These are phyloP conservation scores for Prosopocoilus inquinatus DNA, from an alignment of 2,888 invertebrate species.

Conservation along the genomic window DNA sequence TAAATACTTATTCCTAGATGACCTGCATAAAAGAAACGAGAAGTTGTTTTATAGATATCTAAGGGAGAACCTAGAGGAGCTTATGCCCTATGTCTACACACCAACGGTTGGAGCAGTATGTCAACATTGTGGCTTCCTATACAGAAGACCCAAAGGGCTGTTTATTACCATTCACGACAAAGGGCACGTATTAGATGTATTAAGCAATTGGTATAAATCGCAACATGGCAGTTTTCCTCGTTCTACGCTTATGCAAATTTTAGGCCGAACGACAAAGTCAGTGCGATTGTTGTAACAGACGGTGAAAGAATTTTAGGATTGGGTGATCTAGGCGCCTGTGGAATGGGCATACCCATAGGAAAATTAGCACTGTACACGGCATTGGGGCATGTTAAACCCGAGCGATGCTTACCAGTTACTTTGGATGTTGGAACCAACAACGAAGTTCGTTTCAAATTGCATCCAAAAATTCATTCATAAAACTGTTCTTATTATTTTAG, in stretches of 20 bases:
- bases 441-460: constrained; percentile 51
- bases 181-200: constrained; percentile 89
- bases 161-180: constrained; percentile 96
- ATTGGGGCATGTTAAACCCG: constrained; percentile 92
- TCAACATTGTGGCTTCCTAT: constrained; percentile 93
- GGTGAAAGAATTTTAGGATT: constrained; percentile 97
- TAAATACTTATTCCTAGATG: constrained; percentile 93
- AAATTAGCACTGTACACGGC: constrained; percentile 97
- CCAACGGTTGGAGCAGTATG: constrained; percentile 97
- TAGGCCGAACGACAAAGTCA: constrained; percentile 82
- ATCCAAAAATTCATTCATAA: background rate
- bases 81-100: constrained; percentile 98
- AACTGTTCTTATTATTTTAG: background rate
- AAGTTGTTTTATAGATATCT: constrained; percentile 91
- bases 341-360: constrained; percentile 99
- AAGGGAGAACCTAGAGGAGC: constrained; percentile 79
- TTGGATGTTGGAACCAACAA: constrained; percentile 94
- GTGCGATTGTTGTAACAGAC: constrained; percentile 93
- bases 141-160: constrained; percentile 85
- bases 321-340: constrained; percentile 95
- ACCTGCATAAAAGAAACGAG: constrained; percentile 89
- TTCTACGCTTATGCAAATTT: constrained; percentile 17
- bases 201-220: constrained; percentile 83
- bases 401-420: constrained; percentile 91
- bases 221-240: constrained; percentile 34